Evolutionary conservation across 2,888 invertebrate genomes (phyloP).

Genomic region (Cordylochernes scorpioides): DNA sequence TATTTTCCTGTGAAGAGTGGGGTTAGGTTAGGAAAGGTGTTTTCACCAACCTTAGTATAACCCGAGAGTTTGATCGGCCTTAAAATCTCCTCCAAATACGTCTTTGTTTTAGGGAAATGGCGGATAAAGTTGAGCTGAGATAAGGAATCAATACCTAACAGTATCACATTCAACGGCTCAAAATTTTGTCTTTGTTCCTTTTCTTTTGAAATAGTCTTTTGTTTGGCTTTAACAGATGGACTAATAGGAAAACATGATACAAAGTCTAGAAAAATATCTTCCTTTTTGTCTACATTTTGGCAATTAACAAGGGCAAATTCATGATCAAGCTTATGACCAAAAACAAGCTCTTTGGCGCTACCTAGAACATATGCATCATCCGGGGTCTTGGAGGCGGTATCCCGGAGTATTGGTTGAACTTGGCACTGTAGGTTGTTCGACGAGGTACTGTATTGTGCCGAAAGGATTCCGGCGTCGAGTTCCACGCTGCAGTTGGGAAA

Average conservation of each 20-base stretch:
- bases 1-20: conserved; percentile 17
- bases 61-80: conserved; percentile 44
- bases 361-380: conserved; percentile 8
- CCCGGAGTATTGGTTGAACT: conserved; percentile 6
- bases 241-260: conserved; percentile 9
- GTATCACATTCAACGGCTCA: conserved; percentile 33
- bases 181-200: background rate
- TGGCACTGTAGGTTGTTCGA: conserved; percentile 6
- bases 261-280: too few relatives aligned
- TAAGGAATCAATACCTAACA: conserved; percentile 60
- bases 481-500: conserved; percentile 4
- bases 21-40: conserved; percentile 22
- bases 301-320: conserved; percentile 11
- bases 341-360: conserved; percentile 3
- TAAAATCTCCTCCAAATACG: conserved; percentile 33
- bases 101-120: conserved; percentile 41
- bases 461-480: conserved; percentile 4
- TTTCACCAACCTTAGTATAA: conserved; percentile 31
- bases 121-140: conserved; percentile 47
- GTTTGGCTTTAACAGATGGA: conserved; percentile 6
- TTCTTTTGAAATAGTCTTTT: conserved; percentile 1
- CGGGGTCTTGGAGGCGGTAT: conserved; percentile 6
- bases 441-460: conserved; percentile 5
- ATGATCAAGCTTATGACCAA: conserved; percentile 7
- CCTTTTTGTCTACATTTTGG: conserved; percentile 4